Evolutionary conservation across 2,113 vertebrate species (phyloP), one percentile per base, ranked within the genome.

Genomic region (Pedionomus torquatus): DNA sequence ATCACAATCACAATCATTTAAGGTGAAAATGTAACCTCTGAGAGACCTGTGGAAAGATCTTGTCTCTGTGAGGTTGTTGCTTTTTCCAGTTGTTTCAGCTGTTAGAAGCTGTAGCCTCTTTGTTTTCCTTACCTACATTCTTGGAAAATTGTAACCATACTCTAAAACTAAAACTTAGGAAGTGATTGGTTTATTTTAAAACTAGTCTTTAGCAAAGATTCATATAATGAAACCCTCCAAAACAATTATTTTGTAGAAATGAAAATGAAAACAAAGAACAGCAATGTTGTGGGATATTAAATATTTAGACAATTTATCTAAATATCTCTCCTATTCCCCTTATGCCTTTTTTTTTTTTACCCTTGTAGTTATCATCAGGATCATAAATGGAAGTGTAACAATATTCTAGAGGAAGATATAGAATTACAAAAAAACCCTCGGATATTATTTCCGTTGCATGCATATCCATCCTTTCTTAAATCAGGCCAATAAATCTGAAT

Each of bases 301-400:
- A 91, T 71, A 75, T 82, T 93, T 82, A 78, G 55, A 66, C 30
- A 71, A 60, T 87, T 88, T 88, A 88, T 72, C 28, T 77, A 72
- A 76, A 25, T 88, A 72, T 79, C 52, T 88, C 18, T 76, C 19
- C 24, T 90, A 70, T 93, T 92, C 90, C 58, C 61, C 33, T 68
- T 5, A 2, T 72, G 39, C 5, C 35, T 82, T 71, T 41, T 41
- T n/a, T n/a, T 11, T 64, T 91, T 95, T 85, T 68, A 69, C 18
- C 15, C 12, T 58, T 72, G 18, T 49, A 65, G 35, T 92, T 90
- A 65, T 65, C 69, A 54, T 63, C 66, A 31, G 88, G 58, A 88
- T 93, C 68, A 90, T 46, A 92, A 97, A 74, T 80, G 41, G 41
- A 92, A 93, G n/a, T 44, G 37, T 90, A 66, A 25, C 66, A 57